Evolutionary conservation across 2,888 invertebrate genomes (phyloP).

Genomic region (Calliphora vomitoria): DNA sequence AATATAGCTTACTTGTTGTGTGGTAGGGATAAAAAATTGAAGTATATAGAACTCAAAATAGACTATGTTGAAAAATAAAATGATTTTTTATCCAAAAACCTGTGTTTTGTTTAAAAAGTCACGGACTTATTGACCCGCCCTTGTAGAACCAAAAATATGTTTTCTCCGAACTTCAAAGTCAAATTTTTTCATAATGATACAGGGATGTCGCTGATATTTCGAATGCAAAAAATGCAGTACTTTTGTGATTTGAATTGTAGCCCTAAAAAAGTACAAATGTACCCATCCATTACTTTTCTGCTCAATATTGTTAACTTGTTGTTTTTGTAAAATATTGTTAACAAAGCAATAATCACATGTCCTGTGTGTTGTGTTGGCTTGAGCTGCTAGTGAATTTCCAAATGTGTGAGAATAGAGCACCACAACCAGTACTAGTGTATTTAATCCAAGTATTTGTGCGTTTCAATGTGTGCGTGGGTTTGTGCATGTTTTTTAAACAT

Average conservation of each 20-base stretch:
- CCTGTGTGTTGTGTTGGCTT: conserved; percentile 9
- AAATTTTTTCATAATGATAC: too few relatives aligned
- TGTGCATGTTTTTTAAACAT: conserved; percentile 15
- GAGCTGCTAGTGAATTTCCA: background rate
- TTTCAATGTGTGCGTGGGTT: background rate
- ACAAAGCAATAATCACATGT: conserved; percentile 42
- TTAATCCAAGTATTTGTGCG: background rate
- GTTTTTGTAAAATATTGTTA: conserved; percentile 45
- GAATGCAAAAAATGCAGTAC: too few relatives aligned
- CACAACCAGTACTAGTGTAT: background rate
- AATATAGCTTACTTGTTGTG: too few relatives aligned
- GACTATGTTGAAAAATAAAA: too few relatives aligned
- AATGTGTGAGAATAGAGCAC: background rate
- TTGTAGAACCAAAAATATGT: too few relatives aligned
- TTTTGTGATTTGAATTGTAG: background rate
- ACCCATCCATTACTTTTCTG: background rate
- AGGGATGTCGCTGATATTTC: too few relatives aligned
- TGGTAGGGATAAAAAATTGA: too few relatives aligned
- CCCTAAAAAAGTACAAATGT: background rate
- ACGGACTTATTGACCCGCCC: too few relatives aligned
- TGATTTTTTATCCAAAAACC: too few relatives aligned
- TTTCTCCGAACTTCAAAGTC: too few relatives aligned
- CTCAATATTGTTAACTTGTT: background rate
- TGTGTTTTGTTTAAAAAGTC: too few relatives aligned
- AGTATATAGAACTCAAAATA: too few relatives aligned